A percentile compares a stretch with the other conserved stretches of the same genome.
Conservation (phyloP, 2,888 invertebrate genomes). For the Mesorhabditis sp. region DNA sequence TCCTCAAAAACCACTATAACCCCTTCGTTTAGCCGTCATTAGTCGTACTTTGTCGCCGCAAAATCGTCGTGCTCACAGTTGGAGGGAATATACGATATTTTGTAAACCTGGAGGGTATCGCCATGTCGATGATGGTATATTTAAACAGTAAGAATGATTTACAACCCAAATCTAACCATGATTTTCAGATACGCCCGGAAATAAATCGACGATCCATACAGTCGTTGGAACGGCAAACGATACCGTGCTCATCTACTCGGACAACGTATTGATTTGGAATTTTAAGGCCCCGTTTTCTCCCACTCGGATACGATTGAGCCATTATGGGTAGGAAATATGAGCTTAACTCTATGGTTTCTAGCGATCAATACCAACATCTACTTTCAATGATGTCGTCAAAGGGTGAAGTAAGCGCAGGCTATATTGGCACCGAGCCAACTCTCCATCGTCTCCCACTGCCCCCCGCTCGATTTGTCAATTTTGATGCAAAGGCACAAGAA, state of each 20-base stretch:
- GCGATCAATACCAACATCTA: neutral
- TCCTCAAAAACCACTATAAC: neutral
- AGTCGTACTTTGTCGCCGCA: neutral
- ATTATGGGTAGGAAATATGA: neutral
- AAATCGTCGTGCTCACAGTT: neutral
- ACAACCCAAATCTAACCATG: too few species aligned
- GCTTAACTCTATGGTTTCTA: neutral
- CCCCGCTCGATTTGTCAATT: slow-evolving; percentile 1
- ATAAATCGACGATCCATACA: neutral
- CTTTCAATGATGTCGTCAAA: neutral
- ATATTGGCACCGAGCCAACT: neutral
- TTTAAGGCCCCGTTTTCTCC: neutral
- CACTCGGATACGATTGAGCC: neutral
- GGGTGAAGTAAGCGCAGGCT: neutral
- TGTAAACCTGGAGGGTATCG: neutral
- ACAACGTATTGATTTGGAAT: neutral
- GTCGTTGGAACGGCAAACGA: neutral
- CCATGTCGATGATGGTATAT: neutral
- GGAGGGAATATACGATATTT: neutral
- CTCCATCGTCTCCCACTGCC: neutral
- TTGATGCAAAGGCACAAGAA: neutral
- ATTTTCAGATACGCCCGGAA: neutral
- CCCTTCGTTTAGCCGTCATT: neutral
- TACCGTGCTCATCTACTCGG: neutral
- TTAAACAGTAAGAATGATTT: neutral